Percentiles rank a stretch among this genome's conserved stretches.
Evolutionary conservation across 2,797 vertebrate species (phyloP).

Genomic region (Hipposideros larvatus): DNA sequence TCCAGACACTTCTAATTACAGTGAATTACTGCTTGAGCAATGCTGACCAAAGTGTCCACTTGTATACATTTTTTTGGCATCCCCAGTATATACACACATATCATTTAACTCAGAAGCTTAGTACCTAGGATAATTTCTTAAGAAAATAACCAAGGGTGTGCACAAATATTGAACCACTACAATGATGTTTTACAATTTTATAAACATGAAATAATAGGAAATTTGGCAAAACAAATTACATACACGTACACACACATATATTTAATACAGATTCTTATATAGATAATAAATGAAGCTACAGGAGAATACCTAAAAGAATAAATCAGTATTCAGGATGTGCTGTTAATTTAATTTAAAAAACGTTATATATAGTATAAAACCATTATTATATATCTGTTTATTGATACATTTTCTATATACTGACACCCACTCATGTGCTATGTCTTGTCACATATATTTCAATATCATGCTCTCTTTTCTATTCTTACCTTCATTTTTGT

Average conservation of each 20-base stretch:
- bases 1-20: too few relatives aligned
- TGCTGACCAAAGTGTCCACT: too few relatives aligned
- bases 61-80: too few relatives aligned
- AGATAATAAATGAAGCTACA: not conserved
- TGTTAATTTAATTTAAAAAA: constrained; percentile 29
- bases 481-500: not conserved
- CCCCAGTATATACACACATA: not conserved
- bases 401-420: not conserved
- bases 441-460: not conserved
- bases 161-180: not conserved
- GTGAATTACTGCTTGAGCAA: too few relatives aligned
- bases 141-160: not conserved
- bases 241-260: too few relatives aligned
- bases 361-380: not conserved
- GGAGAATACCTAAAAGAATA: not conserved
- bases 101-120: not conserved
- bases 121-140: not conserved
- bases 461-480: not conserved
- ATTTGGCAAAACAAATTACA: not conserved
- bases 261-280: not conserved
- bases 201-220: not conserved
- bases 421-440: not conserved
- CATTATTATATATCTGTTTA: not conserved
- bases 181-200: not conserved
- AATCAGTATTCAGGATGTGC: not conserved